These are phyloP conservation scores for Quiscalus mexicanus DNA, from an alignment of 2,113 vertebrate genomes.

Conservation along the genomic window DNA sequence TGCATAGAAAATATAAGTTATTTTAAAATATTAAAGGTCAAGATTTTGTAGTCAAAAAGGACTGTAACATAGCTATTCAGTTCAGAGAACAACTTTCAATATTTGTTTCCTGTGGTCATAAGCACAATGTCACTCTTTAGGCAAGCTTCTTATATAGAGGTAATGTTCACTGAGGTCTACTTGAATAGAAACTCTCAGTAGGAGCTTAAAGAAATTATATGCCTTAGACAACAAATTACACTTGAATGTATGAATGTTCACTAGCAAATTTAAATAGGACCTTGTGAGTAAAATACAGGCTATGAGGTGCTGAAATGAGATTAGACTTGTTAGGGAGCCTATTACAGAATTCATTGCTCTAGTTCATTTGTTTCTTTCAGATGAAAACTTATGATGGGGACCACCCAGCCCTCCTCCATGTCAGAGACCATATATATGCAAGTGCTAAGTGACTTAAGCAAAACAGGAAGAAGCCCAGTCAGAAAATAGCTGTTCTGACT, in stretches of 20 bases:
- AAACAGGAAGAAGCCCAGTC: background rate
- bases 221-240: background rate
- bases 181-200: background rate
- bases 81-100: background rate
- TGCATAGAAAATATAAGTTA: background rate
- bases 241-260: background rate
- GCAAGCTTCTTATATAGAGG: background rate
- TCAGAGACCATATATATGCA: background rate
- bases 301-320: background rate
- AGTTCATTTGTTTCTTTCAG: background rate
- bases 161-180: background rate
- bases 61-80: background rate
- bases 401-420: background rate
- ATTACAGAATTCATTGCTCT: background rate
- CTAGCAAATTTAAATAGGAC: background rate
- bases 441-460: background rate
- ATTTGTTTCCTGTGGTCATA: background rate
- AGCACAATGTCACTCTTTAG: background rate
- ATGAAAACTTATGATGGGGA: background rate
- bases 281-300: background rate
- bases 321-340: background rate
- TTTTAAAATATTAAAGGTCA: background rate
- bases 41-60: background rate
- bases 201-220: constrained; percentile 16
- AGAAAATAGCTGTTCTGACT: background rate